These are phyloP conservation scores for Phalanger gymnotis DNA, from an alignment of 2,797 vertebrate genomes.

Conservation along the genomic window DNA sequence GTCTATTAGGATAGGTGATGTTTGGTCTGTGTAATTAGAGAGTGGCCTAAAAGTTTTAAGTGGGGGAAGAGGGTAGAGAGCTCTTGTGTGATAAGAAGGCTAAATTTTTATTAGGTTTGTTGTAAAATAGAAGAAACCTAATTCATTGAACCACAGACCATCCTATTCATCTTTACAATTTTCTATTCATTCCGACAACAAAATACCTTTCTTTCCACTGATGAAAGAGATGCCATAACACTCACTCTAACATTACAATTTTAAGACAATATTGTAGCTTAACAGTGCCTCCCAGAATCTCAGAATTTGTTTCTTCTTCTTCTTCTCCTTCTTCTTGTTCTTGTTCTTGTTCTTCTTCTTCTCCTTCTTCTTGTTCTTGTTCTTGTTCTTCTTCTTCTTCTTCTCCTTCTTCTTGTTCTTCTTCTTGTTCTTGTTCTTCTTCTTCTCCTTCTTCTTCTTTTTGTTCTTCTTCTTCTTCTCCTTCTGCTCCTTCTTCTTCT, in stretches of 20 bases:
- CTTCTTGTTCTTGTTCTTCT: too few relatives aligned
- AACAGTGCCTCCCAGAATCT: too few relatives aligned
- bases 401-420: too few relatives aligned
- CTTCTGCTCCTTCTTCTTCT: neutral
- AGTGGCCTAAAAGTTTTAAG: slow-evolving; percentile 2
- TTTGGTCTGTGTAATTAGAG: neutral
- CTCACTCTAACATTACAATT: neutral
- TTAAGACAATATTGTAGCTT: neutral
- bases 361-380: too few relatives aligned
- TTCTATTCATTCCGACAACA: neutral
- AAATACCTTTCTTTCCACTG: slow-evolving; percentile 1
- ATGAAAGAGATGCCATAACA: neutral
- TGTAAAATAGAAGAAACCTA: neutral
- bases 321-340: too few relatives aligned
- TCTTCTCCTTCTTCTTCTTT: neutral
- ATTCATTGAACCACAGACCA: neutral
- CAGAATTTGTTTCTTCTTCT: too few relatives aligned
- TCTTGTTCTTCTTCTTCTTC: too few relatives aligned
- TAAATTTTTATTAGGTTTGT: neutral
- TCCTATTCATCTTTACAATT: neutral
- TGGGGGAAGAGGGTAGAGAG: neutral
- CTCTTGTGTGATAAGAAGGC: neutral
- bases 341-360: too few relatives aligned
- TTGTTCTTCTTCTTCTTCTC: fast-evolving
- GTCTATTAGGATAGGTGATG: too few relatives aligned